phyloP scores from a whole-genome alignment of 2,888 invertebrate genomes.

The Polyommatus iphigenia region DNA sequence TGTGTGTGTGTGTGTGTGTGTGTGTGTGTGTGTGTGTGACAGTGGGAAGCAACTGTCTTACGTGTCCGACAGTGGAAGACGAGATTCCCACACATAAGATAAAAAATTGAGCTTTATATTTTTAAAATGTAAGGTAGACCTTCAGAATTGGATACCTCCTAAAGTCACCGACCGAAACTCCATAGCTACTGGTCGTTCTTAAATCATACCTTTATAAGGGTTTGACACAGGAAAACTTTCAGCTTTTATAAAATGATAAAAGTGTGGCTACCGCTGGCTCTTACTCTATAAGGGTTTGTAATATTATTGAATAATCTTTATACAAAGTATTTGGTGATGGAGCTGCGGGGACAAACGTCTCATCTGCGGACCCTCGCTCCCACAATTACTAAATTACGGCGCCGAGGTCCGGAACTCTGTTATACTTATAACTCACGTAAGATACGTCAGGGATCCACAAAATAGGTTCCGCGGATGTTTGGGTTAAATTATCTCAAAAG shows the following conservation, averaged over 20 bases:
- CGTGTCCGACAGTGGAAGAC: background rate
- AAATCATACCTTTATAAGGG: no score
- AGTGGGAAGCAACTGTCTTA: no score
- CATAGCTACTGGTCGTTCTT: no score
- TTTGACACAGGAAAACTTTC: no score
- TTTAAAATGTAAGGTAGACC: no score
- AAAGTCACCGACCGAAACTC: no score
- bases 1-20: no score
- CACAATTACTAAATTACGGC: background rate
- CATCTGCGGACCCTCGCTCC: slow-evolving; percentile 16
- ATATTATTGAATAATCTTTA: slow-evolving; percentile 1
- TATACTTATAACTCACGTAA: slow-evolving; percentile 7
- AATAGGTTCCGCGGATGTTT: background rate
- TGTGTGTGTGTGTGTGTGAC: no score
- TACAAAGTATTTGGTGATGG: background rate
- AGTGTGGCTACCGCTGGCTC: no score
- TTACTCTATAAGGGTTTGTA: background rate
- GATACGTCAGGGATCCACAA: background rate
- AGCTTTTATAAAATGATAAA: no score
- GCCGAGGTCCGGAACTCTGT: background rate
- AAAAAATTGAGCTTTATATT: no score
- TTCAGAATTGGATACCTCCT: no score
- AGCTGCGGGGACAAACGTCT: background rate
- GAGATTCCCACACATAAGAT: background rate
- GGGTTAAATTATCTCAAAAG: background rate